phyloP scores from a whole-genome alignment of 2,113 vertebrate genomes.

The Pelodiscus sinensis region DNA sequence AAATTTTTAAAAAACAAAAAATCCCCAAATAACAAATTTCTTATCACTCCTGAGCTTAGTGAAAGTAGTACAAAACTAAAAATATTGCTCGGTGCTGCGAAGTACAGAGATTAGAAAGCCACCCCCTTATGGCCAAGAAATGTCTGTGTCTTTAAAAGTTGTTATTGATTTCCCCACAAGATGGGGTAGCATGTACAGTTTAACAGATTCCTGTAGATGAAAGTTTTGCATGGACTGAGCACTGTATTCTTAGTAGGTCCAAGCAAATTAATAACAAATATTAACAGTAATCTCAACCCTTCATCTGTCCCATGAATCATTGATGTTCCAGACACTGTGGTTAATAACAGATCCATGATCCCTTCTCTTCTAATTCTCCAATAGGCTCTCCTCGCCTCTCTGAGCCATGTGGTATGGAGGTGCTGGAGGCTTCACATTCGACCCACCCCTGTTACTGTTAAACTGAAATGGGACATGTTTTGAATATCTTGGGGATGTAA shows the following conservation, averaged over 20 bases:
- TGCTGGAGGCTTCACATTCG: neutral
- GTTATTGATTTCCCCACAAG: constrained; percentile 69
- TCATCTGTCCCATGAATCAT: neutral
- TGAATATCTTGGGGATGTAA: neutral
- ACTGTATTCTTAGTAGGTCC: neutral
- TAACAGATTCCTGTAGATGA: constrained; percentile 3
- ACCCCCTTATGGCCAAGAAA: neutral
- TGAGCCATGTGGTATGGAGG: neutral
- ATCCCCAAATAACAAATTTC: neutral
- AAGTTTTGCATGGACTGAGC: neutral
- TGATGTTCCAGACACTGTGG: neutral
- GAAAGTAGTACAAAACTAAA: neutral
- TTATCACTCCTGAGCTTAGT: neutral
- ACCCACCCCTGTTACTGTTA: neutral
- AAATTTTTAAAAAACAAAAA: neutral
- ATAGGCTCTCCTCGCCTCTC: neutral
- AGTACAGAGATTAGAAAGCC: neutral
- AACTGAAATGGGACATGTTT: constrained; percentile 3
- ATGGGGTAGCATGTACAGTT: constrained; percentile 64
- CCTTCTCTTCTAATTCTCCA: neutral
- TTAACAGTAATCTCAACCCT: neutral
- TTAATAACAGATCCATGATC: neutral
- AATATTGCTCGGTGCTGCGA: neutral
- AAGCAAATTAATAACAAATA: neutral
- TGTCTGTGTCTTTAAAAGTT: constrained; percentile 10